A percentile compares a stretch with the other conserved stretches of the same genome.
These are phyloP conservation scores for Nasonia longicornis DNA, from an alignment of 1,140 invertebrate species.

Conservation along the genomic window DNA sequence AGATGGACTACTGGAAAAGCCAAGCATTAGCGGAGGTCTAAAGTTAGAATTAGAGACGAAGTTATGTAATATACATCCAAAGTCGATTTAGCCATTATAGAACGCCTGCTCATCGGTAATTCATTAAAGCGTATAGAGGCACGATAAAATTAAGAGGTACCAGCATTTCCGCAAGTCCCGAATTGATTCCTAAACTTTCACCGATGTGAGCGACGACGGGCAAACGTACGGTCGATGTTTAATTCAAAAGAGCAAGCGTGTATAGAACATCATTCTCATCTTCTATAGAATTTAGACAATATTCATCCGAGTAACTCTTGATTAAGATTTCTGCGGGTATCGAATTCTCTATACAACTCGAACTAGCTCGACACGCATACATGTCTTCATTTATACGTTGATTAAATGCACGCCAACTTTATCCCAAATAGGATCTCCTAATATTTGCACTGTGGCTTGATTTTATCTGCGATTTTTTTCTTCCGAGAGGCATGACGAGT, in stretches of 20 bases:
- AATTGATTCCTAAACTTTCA: slow-evolving; percentile 58
- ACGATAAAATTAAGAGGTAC: slow-evolving; percentile 45
- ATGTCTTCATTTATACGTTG: no score
- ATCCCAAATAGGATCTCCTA: not conserved
- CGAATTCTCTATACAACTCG: no score
- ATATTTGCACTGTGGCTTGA: not conserved
- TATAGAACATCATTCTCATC: slow-evolving; percentile 56
- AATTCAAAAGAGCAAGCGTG: slow-evolving; percentile 59
- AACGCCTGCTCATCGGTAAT: slow-evolving; percentile 15
- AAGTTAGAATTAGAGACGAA: slow-evolving; percentile 36
- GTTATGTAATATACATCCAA: slow-evolving; percentile 32
- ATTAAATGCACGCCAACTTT: no score
- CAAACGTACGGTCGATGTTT: slow-evolving; percentile 58
- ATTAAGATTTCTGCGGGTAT: not conserved
- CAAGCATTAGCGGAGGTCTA: not conserved
- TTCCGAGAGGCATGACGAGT: not conserved
- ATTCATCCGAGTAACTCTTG: not conserved
- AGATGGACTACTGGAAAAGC: no score
- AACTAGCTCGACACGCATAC: not conserved
- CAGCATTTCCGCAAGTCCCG: slow-evolving; percentile 47
- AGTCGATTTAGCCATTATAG: slow-evolving; percentile 13
- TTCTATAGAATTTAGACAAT: slow-evolving; percentile 22
- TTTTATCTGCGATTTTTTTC: not conserved
- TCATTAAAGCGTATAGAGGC: slow-evolving; percentile 6
- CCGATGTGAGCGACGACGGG: slow-evolving; percentile 47